Conservation (phyloP, 1,140 invertebrate species). For the Papilio polyxenes region DNA sequence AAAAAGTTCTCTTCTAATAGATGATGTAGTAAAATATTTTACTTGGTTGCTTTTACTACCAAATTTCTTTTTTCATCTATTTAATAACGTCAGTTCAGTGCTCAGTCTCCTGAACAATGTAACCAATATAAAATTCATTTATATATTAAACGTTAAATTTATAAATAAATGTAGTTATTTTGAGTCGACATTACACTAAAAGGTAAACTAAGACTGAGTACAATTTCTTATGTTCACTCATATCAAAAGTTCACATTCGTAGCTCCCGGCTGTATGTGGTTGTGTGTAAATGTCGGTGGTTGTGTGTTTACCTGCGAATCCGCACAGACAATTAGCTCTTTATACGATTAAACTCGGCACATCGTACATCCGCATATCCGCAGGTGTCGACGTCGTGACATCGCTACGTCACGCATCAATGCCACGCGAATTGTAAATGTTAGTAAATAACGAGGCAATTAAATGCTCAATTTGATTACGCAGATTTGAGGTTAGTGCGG, state of each 20-base stretch:
- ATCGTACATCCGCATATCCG: conserved; percentile 47
- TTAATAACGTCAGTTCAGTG: too few species aligned
- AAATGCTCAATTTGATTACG: conserved; percentile 29
- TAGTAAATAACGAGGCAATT: conserved; percentile 26
- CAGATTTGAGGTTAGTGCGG: background rate
- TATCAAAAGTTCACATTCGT: conserved; percentile 40
- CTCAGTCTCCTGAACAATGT: background rate
- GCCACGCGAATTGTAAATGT: conserved; percentile 32
- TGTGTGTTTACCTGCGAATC: conserved; percentile 75
- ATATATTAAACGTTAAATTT: background rate
- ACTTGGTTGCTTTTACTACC: too few species aligned
- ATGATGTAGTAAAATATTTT: too few species aligned
- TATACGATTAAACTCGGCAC: conserved; percentile 67
- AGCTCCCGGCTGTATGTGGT: conserved; percentile 41
- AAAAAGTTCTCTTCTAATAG: too few species aligned
- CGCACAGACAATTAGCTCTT: conserved; percentile 76
- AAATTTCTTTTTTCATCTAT: too few species aligned
- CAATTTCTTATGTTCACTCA: background rate
- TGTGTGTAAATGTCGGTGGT: conserved; percentile 55
- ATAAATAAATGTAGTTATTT: background rate
- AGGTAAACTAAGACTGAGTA: background rate
- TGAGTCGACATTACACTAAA: background rate
- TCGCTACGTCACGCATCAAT: conserved; percentile 42
- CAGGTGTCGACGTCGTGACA: conserved; percentile 60
- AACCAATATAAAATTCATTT: background rate